A percentile compares a stretch with the other conserved stretches of the same genome.
Evolutionary conservation across 1,140 invertebrate genomes (phyloP).

Genomic region (Thrips palmi): DNA sequence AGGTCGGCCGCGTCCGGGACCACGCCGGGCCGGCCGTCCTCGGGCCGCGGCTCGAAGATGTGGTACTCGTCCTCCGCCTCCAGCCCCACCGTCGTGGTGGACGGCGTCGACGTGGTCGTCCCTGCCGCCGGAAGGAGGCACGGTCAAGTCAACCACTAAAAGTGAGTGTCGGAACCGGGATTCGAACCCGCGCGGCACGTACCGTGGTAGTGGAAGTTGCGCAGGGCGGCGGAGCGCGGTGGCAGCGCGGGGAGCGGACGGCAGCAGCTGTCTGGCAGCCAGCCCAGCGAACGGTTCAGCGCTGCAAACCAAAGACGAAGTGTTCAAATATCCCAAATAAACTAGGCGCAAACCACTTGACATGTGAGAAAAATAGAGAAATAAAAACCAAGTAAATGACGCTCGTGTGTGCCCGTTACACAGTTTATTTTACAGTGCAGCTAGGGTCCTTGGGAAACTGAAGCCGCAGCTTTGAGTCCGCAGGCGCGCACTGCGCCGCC

Average conservation of each 20-base stretch:
- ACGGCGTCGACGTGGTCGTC: constrained; percentile 19
- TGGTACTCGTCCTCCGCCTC: constrained; percentile 8
- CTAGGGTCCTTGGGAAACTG: too few relatives aligned
- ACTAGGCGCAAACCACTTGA: too few relatives aligned
- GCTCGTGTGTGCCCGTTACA: too few relatives aligned
- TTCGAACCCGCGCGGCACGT: too few relatives aligned
- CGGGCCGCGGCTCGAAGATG: constrained; percentile 1
- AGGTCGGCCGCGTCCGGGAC: constrained; percentile 15
- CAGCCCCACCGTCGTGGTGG: constrained; percentile 13
- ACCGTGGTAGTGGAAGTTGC: constrained; percentile 11
- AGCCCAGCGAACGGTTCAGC: too few relatives aligned
- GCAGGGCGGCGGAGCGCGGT: constrained; percentile 12
- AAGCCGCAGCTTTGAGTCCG: too few relatives aligned
- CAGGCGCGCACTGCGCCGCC: background rate
- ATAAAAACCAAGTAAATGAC: too few relatives aligned
- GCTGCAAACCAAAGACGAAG: too few relatives aligned
- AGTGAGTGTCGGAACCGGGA: constrained; percentile 17
- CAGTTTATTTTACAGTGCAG: too few relatives aligned
- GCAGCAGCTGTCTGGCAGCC: constrained; percentile 16
- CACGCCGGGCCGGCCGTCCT: constrained; percentile 16
- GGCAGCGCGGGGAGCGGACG: constrained; percentile 6
- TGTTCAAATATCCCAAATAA: too few relatives aligned
- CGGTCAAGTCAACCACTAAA: background rate
- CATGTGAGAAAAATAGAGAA: too few relatives aligned
- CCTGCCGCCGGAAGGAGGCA: constrained; percentile 30